A percentile compares a stretch with the other conserved stretches of the same genome.
These are phyloP conservation scores for Uropsilus gracilis DNA, from an alignment of 2,113 vertebrate genomes.

Conservation along the genomic window DNA sequence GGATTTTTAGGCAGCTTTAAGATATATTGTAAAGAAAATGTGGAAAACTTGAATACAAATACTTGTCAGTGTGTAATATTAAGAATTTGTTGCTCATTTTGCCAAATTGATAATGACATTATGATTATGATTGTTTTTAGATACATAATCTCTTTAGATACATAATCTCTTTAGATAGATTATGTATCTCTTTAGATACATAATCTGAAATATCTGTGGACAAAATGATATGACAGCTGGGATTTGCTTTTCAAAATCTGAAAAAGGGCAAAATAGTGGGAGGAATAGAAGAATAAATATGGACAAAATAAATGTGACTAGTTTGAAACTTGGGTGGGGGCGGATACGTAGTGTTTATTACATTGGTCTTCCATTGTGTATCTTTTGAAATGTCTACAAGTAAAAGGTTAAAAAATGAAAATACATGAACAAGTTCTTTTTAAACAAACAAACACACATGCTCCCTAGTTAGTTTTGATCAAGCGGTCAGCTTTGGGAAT, in stretches of 20 bases:
- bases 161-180: no score
- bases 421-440: not conserved
- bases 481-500: not conserved
- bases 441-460: not conserved
- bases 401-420: not conserved
- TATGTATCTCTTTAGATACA: not conserved
- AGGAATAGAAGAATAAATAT: not conserved
- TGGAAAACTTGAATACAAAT: not conserved
- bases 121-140: not conserved
- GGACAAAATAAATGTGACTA: not conserved
- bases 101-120: not conserved
- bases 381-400: not conserved
- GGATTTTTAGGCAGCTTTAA: not conserved
- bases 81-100: not conserved
- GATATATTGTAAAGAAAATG: not conserved
- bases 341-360: not conserved
- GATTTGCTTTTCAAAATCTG: slow-evolving; percentile 3
- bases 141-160: not conserved
- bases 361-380: not conserved
- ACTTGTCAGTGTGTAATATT: not conserved
- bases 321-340: not conserved
- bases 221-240: not conserved
- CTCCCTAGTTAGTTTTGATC: not conserved
- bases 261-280: not conserved
- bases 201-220: not conserved